Base-by-base conservation (phyloP, 2,113 vertebrate species). In the Platichthys flesus region DNA sequence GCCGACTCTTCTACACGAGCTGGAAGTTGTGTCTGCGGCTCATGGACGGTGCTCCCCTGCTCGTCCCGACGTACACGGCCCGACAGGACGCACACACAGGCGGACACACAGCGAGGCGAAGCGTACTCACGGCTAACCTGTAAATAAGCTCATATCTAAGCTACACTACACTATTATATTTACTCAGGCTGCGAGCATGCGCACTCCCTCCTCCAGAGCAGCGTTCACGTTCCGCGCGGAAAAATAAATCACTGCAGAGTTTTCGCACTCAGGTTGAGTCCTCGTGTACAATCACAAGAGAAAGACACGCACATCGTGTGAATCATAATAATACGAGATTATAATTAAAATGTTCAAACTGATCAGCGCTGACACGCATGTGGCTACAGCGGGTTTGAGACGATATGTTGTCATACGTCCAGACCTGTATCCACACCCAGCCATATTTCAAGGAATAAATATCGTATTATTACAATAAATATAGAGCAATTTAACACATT, bases 181-280 rank as follows among this genome's bases (percentile, higher is more conserved):
- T 1, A 15, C 45, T 37, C 37, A 23, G 28, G 10, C 40, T 56
- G 2, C 2, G 82, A 14, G 88, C 88, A 86, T 88, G 87, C 89
- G 87, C 82, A 78, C 9, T 0, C 3, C 6, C 3, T 31, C 15
- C 16, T n/a, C 1, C 47, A 56, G 64, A 37, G 26, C 81, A 3
- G 86, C 84, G 4, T 90, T 90, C 76, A 81, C 0, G 42, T 1
- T 49, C 45, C 37, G 0, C 51, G 3, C 55, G 20, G 18, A 64
- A 83, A 70, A 83, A 4, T 1, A 51, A 51, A 51, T 5, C 15
- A 51, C 47, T 16, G 14, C 40, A 13, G 31, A 31, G 45, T 16
- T 49, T 20, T 12, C 28, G 9, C 3, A 4, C 12, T 24, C 13
- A 3, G 35, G 35, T 40, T 61, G 3, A n/a, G 52, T n/a, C 35